A percentile compares a stretch with the other conserved stretches of the same genome.
Evolutionary conservation across 2,888 invertebrate genomes (phyloP).

Genomic region (Coecobrya sp.): DNA sequence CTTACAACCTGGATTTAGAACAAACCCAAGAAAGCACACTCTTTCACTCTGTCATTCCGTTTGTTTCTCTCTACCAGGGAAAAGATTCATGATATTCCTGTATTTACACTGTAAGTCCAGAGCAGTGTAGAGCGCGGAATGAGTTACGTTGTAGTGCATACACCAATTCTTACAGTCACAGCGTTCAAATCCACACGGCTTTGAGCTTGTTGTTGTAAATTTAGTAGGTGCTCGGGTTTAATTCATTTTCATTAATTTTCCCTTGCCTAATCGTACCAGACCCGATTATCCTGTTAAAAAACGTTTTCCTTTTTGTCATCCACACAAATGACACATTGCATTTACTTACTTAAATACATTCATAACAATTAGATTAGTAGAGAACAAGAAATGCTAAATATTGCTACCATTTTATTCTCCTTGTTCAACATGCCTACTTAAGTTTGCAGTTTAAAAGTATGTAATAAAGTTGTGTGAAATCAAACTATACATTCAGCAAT

Average conservation of each 20-base stretch:
- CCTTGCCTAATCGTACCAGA: background rate
- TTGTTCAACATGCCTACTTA: no score
- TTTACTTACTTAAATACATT: no score
- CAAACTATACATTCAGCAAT: no score
- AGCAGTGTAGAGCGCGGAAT: background rate
- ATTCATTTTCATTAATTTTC: conserved; percentile 30
- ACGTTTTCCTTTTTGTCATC: background rate
- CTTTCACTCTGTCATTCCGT: conserved; percentile 26
- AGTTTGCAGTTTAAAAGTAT: no score
- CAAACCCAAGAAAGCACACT: conserved; percentile 69
- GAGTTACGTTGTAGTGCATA: background rate
- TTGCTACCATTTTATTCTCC: no score
- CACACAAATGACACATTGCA: no score
- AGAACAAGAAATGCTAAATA: no score
- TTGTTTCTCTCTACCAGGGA: conserved; percentile 25
- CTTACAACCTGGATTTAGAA: conserved; percentile 85
- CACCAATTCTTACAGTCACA: background rate
- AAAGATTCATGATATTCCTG: conserved; percentile 38
- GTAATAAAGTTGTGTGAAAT: no score
- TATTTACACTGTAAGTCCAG: conserved; percentile 1
- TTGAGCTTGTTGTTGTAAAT: background rate
- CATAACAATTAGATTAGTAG: no score
- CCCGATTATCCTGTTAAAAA: conserved; percentile 1
- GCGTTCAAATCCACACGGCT: background rate
- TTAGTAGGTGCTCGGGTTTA: background rate